phyloP scores from a whole-genome alignment of 2,888 invertebrate genomes.

The Brenthis daphne region DNA sequence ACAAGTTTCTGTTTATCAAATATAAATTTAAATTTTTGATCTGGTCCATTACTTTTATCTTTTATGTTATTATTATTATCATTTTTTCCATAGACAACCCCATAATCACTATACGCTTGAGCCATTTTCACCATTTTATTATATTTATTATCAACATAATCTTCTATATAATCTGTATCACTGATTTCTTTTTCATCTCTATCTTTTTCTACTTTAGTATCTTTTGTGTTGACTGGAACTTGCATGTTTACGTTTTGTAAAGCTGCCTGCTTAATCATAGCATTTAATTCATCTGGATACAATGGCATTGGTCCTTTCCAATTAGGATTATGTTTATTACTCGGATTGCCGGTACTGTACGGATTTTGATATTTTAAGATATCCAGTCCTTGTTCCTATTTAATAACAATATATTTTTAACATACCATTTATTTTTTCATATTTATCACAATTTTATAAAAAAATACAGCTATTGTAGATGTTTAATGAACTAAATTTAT shows the following conservation, averaged over 20 bases:
- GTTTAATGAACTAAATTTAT: too few relatives aligned
- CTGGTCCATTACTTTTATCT: slow-evolving; percentile 44
- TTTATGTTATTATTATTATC: slow-evolving; percentile 49
- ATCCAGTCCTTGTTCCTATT: slow-evolving; percentile 20
- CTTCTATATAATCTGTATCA: slow-evolving; percentile 63
- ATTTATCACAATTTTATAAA: too few relatives aligned
- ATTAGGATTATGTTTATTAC: slow-evolving; percentile 53
- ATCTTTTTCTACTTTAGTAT: slow-evolving; percentile 40
- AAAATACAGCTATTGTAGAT: too few relatives aligned
- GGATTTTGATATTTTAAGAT: slow-evolving; percentile 6
- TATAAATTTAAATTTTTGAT: slow-evolving; percentile 44
- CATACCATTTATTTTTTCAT: too few relatives aligned
- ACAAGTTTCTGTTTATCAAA: slow-evolving; percentile 37
- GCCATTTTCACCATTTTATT: slow-evolving; percentile 57
- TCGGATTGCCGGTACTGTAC: slow-evolving; percentile 32
- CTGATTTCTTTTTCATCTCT: slow-evolving; percentile 43
- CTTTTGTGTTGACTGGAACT: slow-evolving; percentile 39
- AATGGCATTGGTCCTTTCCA: slow-evolving; percentile 69
- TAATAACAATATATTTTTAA: background rate
- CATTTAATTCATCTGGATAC: slow-evolving; percentile 62
- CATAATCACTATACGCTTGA: slow-evolving; percentile 75
- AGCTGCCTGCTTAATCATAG: slow-evolving; percentile 53
- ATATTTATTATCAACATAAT: slow-evolving; percentile 56
- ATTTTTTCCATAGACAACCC: slow-evolving; percentile 61
- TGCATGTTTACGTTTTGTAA: slow-evolving; percentile 45